A percentile compares a stretch with the other conserved stretches of the same genome.
phyloP scores from a whole-genome alignment of 1,140 invertebrate genomes.

The Drosophila pachea region DNA sequence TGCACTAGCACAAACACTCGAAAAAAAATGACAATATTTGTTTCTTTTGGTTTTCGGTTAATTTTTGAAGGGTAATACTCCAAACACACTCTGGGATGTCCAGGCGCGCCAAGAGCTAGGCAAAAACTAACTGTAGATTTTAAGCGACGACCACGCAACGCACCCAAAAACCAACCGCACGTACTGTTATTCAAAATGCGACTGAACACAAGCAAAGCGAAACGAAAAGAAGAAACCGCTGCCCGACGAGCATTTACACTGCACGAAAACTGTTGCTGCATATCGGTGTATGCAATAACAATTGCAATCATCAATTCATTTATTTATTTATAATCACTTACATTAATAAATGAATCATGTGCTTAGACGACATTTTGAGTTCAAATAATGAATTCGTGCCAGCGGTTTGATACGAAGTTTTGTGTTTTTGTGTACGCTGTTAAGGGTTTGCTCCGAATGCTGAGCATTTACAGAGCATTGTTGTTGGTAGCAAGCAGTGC shows the following conservation, averaged over 20 bases:
- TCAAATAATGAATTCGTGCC: too few species aligned
- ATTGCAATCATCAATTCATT: background rate
- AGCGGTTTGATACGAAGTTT: too few species aligned
- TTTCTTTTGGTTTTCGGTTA: slow-evolving; percentile 28
- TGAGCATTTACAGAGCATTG: slow-evolving; percentile 14
- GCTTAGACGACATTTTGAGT: too few species aligned
- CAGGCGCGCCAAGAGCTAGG: slow-evolving; percentile 48
- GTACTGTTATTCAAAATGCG: slow-evolving; percentile 43
- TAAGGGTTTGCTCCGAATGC: slow-evolving; percentile 4
- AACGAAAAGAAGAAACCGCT: slow-evolving; percentile 56
- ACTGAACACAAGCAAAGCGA: slow-evolving; percentile 39
- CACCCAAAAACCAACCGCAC: slow-evolving; percentile 40
- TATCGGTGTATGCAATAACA: background rate
- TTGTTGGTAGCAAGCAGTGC: background rate
- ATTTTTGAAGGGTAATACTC: slow-evolving; percentile 55
- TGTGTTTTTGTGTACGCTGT: background rate
- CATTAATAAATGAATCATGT: too few species aligned
- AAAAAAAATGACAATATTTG: slow-evolving; percentile 15
- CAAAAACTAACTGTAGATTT: slow-evolving; percentile 63
- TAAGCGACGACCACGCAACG: slow-evolving; percentile 22
- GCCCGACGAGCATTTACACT: slow-evolving; percentile 42
- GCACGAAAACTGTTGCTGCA: slow-evolving; percentile 19
- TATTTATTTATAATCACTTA: too few species aligned
- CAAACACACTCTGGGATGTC: slow-evolving; percentile 38
- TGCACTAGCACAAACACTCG: background rate